phyloP scores from a whole-genome alignment of 2,888 invertebrate species.

The Anaspis maculata region DNA sequence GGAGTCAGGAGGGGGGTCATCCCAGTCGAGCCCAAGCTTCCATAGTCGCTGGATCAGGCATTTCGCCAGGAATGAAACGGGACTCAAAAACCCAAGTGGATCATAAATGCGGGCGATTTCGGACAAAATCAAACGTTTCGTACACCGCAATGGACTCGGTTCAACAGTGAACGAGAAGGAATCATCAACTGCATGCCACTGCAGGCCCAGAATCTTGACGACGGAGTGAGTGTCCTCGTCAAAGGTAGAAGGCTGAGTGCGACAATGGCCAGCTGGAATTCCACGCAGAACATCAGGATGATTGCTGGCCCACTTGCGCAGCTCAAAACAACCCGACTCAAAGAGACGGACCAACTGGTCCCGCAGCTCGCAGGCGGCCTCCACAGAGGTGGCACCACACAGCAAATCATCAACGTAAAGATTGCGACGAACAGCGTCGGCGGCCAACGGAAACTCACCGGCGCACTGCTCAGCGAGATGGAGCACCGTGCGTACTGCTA shows the following conservation, averaged over 20 bases:
- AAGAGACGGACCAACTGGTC: slow-evolving; percentile 1
- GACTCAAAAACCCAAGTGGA: slow-evolving; percentile 20
- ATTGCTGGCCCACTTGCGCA: slow-evolving; percentile 8
- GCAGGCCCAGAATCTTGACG: slow-evolving; percentile 13
- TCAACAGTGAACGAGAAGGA: slow-evolving; percentile 5
- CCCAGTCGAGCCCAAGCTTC: slow-evolving; percentile 12
- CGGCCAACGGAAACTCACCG: slow-evolving; percentile 3
- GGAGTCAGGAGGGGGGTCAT: slow-evolving; percentile 7
- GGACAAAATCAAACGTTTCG: slow-evolving; percentile 21
- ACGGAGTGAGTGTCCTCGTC: slow-evolving; percentile 1
- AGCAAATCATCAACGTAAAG: slow-evolving; percentile 8
- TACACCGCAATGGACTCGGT: slow-evolving; percentile 6
- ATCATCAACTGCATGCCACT: slow-evolving; percentile 10
- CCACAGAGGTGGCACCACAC: slow-evolving; percentile 3
- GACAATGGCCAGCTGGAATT: slow-evolving; percentile 6
- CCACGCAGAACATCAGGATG: slow-evolving; percentile 1
- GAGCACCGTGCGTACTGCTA: slow-evolving; percentile 5
- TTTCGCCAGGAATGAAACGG: slow-evolving; percentile 18
- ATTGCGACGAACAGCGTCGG: slow-evolving; percentile 1
- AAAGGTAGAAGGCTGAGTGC: slow-evolving; percentile 1
- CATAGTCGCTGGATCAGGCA: slow-evolving; percentile 19
- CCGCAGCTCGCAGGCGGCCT: slow-evolving; percentile 1
- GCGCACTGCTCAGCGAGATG: slow-evolving; percentile 4
- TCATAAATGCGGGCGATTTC: slow-evolving; percentile 18
- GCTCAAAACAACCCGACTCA: slow-evolving; percentile 1